Base-by-base conservation (phyloP, 2,888 invertebrate species). In the Yponomeuta plumbellus region DNA sequence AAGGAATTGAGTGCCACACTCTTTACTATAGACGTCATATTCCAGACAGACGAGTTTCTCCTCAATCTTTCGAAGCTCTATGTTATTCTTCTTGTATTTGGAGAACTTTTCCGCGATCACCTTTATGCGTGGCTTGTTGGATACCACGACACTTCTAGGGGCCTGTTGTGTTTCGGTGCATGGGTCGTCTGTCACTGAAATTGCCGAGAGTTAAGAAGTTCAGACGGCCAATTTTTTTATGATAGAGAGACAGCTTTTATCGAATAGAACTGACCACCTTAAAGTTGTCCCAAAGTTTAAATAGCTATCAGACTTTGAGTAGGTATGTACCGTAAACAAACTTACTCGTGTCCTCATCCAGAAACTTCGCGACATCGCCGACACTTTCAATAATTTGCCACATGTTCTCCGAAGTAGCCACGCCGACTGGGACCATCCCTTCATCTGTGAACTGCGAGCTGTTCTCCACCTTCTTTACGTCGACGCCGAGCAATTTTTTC, bases 11-110 rank as follows among this genome's bases (percentile, higher is more conserved):
- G 44, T 23, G 6, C 58, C 44, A 13, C 71, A 64, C 8, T 71
- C 66, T n/a, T 70, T 61, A 10, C 80, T 72, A 65, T 74, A 87
- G 0, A 89, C 76, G 39, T 88, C 86, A 67, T 89, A 89, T 69
- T 90, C 90, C 13, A 89, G 73, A 68, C 90, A 90, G 0, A 88
- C 87, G 13, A 88, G 78, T 69, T 84, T 87, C 70, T 89, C 88
- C 2, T 85, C 85, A 2, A 88, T 68, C 52, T 78, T 80, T 44
- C 89, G 75, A 2, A 90, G 66, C 72, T 90, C 89, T 8, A 89
- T 70, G 62, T 83, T 78, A 13, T 83, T 77, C 66, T 75, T 81
- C 67, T 83, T 88, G 70, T 72, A 84, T 66, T 80, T 82, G 0
- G 79, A 75, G 67, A 81, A 89, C 68, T 85, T 88, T 68, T 86